Conservation (phyloP, 1,140 invertebrate genomes). For the Hylyphantes graminicola region DNA sequence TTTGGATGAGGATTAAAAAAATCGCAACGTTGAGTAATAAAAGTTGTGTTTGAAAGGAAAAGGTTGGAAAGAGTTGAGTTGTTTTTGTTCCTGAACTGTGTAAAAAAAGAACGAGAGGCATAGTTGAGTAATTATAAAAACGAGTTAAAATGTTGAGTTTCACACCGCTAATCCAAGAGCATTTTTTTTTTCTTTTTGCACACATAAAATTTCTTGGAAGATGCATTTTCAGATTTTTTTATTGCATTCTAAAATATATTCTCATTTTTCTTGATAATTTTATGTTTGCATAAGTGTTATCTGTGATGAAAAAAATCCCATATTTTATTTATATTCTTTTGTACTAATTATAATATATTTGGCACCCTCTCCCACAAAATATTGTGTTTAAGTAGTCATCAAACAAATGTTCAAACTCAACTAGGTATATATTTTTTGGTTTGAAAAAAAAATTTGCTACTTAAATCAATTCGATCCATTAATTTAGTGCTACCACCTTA, state of each 20-base stretch:
- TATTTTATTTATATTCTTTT: too few species aligned
- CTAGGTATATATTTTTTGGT: too few species aligned
- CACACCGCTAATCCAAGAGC: neutral
- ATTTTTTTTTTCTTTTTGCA: neutral
- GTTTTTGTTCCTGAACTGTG: neutral
- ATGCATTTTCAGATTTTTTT: neutral
- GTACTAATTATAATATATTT: too few species aligned
- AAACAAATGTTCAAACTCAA: too few species aligned
- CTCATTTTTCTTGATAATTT: neutral
- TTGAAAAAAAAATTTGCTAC: too few species aligned
- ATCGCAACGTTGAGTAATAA: neutral
- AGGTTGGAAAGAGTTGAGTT: neutral
- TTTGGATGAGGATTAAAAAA: neutral
- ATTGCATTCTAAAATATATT: neutral
- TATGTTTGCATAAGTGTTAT: too few species aligned
- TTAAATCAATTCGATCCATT: too few species aligned
- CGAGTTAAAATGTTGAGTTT: constrained; percentile 7
- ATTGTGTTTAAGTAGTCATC: too few species aligned
- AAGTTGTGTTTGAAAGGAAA: constrained; percentile 1
- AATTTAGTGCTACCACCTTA: too few species aligned
- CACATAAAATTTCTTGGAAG: constrained; percentile 8
- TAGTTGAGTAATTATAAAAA: constrained; percentile 48
- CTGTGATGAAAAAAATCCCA: too few species aligned
- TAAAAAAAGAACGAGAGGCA: neutral
- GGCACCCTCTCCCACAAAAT: too few species aligned